phyloP scores from a whole-genome alignment of 2,113 vertebrate genomes.

The Pollachius pollachius region DNA sequence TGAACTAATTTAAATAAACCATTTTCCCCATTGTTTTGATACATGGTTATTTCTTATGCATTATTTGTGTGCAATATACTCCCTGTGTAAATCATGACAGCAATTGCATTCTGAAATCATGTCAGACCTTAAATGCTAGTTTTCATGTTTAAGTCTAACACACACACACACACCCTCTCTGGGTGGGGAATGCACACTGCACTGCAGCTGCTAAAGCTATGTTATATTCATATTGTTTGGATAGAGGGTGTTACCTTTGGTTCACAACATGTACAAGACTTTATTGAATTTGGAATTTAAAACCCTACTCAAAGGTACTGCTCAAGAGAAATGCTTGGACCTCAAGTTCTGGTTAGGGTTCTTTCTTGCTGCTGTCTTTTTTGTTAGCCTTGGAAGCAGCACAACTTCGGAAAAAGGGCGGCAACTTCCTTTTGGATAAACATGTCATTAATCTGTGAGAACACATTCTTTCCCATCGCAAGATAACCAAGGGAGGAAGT shows the following conservation, averaged over 20 bases:
- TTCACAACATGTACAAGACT: conserved; percentile 33
- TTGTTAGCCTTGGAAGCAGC: conserved; percentile 75
- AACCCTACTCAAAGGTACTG: conserved; percentile 2
- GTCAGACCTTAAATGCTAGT: too few relatives aligned
- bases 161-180: conserved; percentile 25
- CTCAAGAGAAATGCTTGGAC: conserved; percentile 13
- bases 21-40: too few relatives aligned
- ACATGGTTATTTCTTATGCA: too few relatives aligned
- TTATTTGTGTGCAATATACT: too few relatives aligned
- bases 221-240: conserved; percentile 49
- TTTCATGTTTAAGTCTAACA: background rate
- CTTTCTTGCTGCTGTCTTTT: conserved; percentile 50
- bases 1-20: too few relatives aligned
- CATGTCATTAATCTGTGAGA: conserved; percentile 91
- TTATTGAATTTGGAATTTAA: conserved; percentile 28
- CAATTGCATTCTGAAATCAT: too few relatives aligned
- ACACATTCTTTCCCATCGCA: conserved; percentile 89
- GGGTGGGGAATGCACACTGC: conserved; percentile 43
- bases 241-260: conserved; percentile 43
- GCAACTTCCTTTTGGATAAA: conserved; percentile 94
- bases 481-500: conserved; percentile 82
- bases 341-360: conserved; percentile 18
- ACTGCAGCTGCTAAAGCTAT: conserved; percentile 32
- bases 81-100: too few relatives aligned
- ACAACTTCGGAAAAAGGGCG: conserved; percentile 87